These are phyloP conservation scores for Platyscapa corneri DNA, from an alignment of 1,140 invertebrate species.

Conservation along the genomic window DNA sequence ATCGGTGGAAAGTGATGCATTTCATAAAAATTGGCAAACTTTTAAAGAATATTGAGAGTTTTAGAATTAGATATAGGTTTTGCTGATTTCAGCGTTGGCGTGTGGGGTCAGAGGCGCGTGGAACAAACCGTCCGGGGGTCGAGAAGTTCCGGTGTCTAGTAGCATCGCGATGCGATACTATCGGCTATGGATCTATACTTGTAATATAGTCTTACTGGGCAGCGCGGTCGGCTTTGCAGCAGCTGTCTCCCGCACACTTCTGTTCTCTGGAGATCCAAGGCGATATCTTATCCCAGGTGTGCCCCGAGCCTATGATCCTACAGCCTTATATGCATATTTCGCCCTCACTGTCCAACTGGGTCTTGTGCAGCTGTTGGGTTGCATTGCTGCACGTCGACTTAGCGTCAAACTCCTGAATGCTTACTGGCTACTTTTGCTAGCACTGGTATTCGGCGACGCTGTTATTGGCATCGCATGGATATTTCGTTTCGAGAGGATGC, in stretches of 20 bases:
- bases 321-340: slow-evolving; percentile 88
- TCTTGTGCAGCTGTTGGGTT: slow-evolving; percentile 83
- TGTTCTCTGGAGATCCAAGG: slow-evolving; percentile 79
- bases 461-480: slow-evolving; percentile 91
- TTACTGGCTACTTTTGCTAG: slow-evolving; percentile 88
- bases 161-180: slow-evolving; percentile 82
- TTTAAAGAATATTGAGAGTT: not conserved
- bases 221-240: slow-evolving; percentile 87
- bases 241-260: slow-evolving; percentile 82
- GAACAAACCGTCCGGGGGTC: slow-evolving; percentile 34
- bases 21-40: not conserved
- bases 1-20: not conserved
- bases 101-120: slow-evolving; percentile 13
- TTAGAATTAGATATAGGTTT: slow-evolving; percentile 7
- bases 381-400: slow-evolving; percentile 85
- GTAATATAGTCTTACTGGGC: slow-evolving; percentile 89
- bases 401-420: slow-evolving; percentile 87
- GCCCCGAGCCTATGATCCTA: slow-evolving; percentile 83
- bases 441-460: slow-evolving; percentile 87
- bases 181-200: slow-evolving; percentile 93
- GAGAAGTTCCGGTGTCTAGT: slow-evolving; percentile 53
- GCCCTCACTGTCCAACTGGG: slow-evolving; percentile 83
- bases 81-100: slow-evolving; percentile 22
- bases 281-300: slow-evolving; percentile 82
- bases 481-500: slow-evolving; percentile 85